Conservation (phyloP, 2,113 vertebrate species). For the Butorides virescens region DNA sequence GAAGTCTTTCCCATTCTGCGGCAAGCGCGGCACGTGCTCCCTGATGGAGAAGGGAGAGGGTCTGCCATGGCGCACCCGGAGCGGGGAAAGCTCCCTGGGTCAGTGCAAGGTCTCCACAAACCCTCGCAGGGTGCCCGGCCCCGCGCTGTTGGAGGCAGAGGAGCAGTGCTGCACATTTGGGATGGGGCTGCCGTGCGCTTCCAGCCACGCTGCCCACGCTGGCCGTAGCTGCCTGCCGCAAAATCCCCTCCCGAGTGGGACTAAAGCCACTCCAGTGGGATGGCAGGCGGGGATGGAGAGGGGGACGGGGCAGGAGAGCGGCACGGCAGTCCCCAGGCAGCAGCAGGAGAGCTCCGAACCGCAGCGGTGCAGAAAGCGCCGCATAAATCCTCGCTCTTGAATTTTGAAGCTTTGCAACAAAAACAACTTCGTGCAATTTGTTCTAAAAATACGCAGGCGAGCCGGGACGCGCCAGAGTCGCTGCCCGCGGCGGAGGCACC, state of each 20-base stretch:
- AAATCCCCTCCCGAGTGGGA: not conserved
- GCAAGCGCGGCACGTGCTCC: not conserved
- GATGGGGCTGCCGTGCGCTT: not conserved
- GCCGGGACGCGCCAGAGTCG: constrained; percentile 28
- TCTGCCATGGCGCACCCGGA: not conserved
- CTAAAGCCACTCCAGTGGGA: not conserved
- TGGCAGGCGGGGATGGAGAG: not conserved
- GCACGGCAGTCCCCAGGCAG: fast-evolving
- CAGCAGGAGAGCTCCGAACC: not conserved
- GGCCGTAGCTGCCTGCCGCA: not conserved
- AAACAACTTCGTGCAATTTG: constrained; percentile 21
- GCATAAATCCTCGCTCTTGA: not conserved
- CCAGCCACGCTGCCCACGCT: not conserved
- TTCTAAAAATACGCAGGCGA: constrained; percentile 57
- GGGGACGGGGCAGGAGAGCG: too few relatives aligned
- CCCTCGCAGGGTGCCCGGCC: fast-evolving
- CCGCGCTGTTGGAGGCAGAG: not conserved
- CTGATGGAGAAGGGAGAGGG: not conserved
- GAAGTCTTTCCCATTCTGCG: not conserved
- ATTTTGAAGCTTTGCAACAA: constrained; percentile 36
- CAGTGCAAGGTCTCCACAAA: not conserved
- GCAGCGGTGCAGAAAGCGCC: not conserved
- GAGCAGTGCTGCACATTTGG: fast-evolving
- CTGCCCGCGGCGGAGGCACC: not conserved
- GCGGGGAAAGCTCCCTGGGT: not conserved